Conservation (phyloP, 2,888 invertebrate genomes). For the Amblyjoppa fuscipennis region DNA sequence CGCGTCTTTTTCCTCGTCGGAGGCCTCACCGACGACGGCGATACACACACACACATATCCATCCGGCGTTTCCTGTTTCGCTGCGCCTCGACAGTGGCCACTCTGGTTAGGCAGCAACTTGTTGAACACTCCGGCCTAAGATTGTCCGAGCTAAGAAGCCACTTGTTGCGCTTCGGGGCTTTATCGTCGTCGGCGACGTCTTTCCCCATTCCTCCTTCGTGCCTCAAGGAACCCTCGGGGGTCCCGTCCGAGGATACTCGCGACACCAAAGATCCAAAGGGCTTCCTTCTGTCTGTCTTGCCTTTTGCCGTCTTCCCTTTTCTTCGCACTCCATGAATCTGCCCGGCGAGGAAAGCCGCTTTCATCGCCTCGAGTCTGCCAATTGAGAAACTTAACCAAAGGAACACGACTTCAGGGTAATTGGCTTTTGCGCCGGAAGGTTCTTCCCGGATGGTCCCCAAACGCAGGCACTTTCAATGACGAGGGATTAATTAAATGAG, state of each 20-base stretch:
- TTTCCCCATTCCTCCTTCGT: conserved; percentile 57
- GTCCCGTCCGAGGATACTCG: conserved; percentile 77
- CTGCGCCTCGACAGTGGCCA: conserved; percentile 8
- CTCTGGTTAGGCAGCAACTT: conserved; percentile 75
- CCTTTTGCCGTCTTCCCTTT: conserved; percentile 28
- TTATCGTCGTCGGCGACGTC: conserved; percentile 59
- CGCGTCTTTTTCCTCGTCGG: conserved; percentile 43
- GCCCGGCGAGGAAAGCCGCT: background rate
- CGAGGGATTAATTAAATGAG: conserved; percentile 2
- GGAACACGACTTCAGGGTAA: background rate
- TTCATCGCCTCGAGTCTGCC: background rate
- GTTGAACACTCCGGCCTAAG: conserved; percentile 82
- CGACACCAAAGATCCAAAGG: conserved; percentile 63
- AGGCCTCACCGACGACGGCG: conserved; percentile 16
- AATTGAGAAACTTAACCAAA: conserved; percentile 6
- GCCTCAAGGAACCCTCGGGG: conserved; percentile 64
- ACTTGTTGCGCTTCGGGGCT: conserved; percentile 80
- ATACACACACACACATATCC: background rate
- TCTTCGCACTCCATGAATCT: conserved; percentile 40
- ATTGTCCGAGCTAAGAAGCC: conserved; percentile 84
- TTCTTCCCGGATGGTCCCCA: background rate
- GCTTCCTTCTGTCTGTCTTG: conserved; percentile 49
- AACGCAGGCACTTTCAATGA: background rate
- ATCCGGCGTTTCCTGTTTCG: conserved; percentile 4
- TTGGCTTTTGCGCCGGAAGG: background rate